A percentile compares a stretch with the other conserved stretches of the same genome.
These are phyloP conservation scores for Fregata magnificens DNA, from an alignment of 2,113 vertebrate species.

Conservation along the genomic window DNA sequence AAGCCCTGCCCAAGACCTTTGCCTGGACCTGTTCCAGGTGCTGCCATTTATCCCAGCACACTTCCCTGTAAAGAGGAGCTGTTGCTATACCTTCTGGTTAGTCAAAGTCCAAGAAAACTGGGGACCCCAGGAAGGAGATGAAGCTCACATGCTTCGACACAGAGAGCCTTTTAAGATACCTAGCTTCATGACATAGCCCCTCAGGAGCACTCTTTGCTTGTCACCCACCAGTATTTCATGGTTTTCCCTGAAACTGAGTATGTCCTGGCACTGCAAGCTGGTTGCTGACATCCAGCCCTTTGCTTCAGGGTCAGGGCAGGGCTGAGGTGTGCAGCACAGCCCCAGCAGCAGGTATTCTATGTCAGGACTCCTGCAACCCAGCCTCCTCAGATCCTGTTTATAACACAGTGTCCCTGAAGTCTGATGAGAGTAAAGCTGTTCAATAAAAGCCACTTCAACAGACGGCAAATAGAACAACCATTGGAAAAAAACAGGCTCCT, in stretches of 20 bases:
- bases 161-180: not conserved
- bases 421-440: slow-evolving; percentile 1
- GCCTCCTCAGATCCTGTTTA: not conserved
- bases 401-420: slow-evolving; percentile 26
- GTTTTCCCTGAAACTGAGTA: not conserved
- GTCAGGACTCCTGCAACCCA: not conserved
- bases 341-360: not conserved
- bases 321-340: not conserved
- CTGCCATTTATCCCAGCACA: not conserved
- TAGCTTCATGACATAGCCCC: not conserved
- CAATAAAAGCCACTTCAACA: slow-evolving; percentile 14
- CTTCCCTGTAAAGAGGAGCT: not conserved
- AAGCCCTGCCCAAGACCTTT: not conserved
- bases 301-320: not conserved
- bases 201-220: not conserved
- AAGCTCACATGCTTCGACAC: not conserved
- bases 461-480: not conserved
- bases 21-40: slow-evolving; percentile 21
- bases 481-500: not conserved
- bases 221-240: not conserved
- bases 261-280: not conserved
- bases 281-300: not conserved
- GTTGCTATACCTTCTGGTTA: not conserved
- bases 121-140: not conserved
- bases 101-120: not conserved